Percentiles rank a stretch among this genome's conserved stretches.
phyloP scores from a whole-genome alignment of 2,797 vertebrate genomes.

The Phyllotis vaccarum region DNA sequence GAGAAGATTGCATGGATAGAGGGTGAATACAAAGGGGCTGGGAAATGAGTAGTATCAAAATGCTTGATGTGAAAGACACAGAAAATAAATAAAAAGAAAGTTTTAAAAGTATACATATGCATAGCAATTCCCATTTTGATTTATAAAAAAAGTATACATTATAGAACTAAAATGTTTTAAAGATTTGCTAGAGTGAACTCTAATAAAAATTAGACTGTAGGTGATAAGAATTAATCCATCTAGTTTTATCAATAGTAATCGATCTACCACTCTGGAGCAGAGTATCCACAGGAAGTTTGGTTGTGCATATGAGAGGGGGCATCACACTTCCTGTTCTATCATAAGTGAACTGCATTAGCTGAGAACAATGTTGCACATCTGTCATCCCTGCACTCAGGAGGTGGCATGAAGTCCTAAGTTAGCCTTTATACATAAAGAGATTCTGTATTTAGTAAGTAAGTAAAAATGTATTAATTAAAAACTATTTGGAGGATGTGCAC shows the following conservation, averaged over 20 bases:
- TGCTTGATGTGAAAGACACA: not conserved
- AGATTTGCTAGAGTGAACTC: not conserved
- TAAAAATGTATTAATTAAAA: not conserved
- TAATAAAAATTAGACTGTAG: slow-evolving; percentile 11
- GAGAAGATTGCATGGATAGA: not conserved
- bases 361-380: not conserved
- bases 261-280: not conserved
- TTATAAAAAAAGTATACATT: slow-evolving; percentile 34
- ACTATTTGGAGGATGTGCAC: not conserved
- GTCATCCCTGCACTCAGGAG: not conserved
- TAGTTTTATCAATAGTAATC: not conserved
- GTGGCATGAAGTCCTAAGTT: not conserved
- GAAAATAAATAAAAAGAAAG: not conserved
- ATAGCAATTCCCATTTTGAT: slow-evolving; percentile 7
- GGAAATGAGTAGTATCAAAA: not conserved
- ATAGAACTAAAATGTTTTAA: slow-evolving; percentile 31
- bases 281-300: no score
- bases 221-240: not conserved
- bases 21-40: not conserved
- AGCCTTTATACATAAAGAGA: not conserved
- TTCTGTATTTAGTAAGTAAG: not conserved
- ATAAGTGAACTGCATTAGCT: not conserved
- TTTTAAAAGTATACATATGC: not conserved
- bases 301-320: not conserved
- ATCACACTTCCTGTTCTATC: not conserved